These are phyloP conservation scores for Maniola jurtina DNA, from an alignment of 1,140 invertebrate genomes.

Conservation along the genomic window DNA sequence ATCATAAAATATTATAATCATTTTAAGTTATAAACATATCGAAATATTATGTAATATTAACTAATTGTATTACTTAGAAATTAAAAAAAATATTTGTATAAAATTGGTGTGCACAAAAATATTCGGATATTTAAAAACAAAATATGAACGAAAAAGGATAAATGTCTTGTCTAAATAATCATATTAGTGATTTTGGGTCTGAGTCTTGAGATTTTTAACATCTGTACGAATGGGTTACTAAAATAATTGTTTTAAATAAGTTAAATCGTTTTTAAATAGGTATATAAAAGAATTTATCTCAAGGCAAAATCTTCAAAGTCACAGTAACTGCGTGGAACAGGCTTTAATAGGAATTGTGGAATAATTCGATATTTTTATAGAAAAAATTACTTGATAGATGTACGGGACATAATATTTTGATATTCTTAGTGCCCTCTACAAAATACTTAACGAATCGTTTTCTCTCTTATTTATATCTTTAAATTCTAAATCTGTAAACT, in stretches of 20 bases:
- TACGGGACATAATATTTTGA: no score
- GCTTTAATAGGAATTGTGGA: constrained; percentile 55
- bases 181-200: constrained; percentile 26
- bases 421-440: no score
- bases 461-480: no score
- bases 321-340: constrained; percentile 55
- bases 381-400: constrained; percentile 20
- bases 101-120: constrained; percentile 9
- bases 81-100: constrained; percentile 17
- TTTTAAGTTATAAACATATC: constrained; percentile 22
- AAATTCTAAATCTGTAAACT: no score
- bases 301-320: constrained; percentile 26
- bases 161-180: constrained; percentile 35
- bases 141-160: background rate
- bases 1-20: constrained; percentile 17
- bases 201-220: constrained; percentile 26
- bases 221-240: background rate
- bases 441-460: no score
- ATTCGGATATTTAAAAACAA: constrained; percentile 9
- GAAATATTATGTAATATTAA: background rate
- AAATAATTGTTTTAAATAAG: background rate
- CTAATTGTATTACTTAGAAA: background rate
- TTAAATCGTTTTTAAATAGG: constrained; percentile 11
- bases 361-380: constrained; percentile 37
- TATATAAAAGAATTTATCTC: constrained; percentile 13